Conservation (phyloP, 2,888 invertebrate genomes). For the Ramazzottius varieornatus region DNA sequence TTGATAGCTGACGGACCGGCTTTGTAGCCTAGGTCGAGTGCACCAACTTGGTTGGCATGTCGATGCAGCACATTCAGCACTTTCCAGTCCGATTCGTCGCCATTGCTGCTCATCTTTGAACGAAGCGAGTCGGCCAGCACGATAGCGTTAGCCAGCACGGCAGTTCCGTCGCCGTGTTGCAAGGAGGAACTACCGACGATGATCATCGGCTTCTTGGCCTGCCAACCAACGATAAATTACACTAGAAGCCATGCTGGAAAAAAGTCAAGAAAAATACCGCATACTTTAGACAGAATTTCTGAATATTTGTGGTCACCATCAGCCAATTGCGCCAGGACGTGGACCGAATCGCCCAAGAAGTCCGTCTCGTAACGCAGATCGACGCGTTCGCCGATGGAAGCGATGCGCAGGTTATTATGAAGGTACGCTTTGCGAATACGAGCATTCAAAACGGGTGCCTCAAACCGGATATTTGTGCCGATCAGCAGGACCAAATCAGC, state of each 20-base stretch:
- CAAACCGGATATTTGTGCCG: slow-evolving; percentile 86
- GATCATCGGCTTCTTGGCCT: slow-evolving; percentile 60
- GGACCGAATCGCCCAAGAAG: slow-evolving; percentile 56
- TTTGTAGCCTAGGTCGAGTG: slow-evolving; percentile 74
- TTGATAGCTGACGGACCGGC: slow-evolving; percentile 37
- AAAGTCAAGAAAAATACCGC: not conserved
- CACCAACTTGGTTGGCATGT: slow-evolving; percentile 45
- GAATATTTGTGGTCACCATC: slow-evolving; percentile 33
- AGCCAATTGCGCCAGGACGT: slow-evolving; percentile 43
- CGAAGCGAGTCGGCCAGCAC: slow-evolving; percentile 32
- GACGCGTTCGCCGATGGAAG: slow-evolving; percentile 60
- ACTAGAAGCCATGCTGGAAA: slow-evolving; percentile 9
- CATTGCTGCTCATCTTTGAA: slow-evolving; percentile 5
- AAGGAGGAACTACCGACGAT: slow-evolving; percentile 67
- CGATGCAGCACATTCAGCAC: slow-evolving; percentile 79
- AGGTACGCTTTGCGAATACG: slow-evolving; percentile 62
- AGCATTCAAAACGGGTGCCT: slow-evolving; percentile 83
- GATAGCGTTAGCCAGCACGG: slow-evolving; percentile 45
- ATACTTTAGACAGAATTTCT: not conserved
- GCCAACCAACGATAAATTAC: not conserved
- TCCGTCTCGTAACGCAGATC: slow-evolving; percentile 76
- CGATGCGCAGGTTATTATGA: slow-evolving; percentile 65
- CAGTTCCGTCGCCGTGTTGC: slow-evolving; percentile 45
- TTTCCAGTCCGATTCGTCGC: slow-evolving; percentile 32
- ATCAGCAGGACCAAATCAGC: slow-evolving; percentile 71